phyloP scores from a whole-genome alignment of 2,888 invertebrate genomes.

The Cheilosia soror region DNA sequence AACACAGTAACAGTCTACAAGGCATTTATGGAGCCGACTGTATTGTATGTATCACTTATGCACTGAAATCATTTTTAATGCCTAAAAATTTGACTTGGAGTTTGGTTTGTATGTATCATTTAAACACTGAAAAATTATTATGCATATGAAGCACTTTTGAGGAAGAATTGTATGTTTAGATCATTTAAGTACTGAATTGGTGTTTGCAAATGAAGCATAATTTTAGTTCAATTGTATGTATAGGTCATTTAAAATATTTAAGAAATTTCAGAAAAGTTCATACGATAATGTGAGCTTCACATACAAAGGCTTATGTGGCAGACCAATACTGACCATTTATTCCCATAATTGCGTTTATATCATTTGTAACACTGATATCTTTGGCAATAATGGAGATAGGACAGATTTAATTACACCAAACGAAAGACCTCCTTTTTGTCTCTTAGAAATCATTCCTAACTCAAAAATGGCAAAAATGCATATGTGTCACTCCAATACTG shows the following conservation, averaged over 20 bases:
- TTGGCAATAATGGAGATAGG: constrained; percentile 10
- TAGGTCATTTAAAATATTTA: constrained; percentile 19
- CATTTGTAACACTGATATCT: constrained; percentile 21
- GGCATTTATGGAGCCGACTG: constrained; percentile 14
- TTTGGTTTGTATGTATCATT: constrained; percentile 19
- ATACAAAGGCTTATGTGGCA: constrained; percentile 21
- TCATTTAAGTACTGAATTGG: constrained; percentile 16
- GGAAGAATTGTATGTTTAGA: neutral
- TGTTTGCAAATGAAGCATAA: constrained; percentile 21
- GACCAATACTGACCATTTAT: constrained; percentile 21
- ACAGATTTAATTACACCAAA: constrained; percentile 19
- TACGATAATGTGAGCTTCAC: constrained; percentile 14
- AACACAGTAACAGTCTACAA: constrained; percentile 7
- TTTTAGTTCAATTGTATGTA: constrained; percentile 13
- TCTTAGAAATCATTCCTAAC: constrained; percentile 21
- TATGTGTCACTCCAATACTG: constrained; percentile 27
- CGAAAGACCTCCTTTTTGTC: constrained; percentile 23
- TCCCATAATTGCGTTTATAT: constrained; percentile 6
- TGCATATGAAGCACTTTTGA: constrained; percentile 30
- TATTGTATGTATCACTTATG: constrained; percentile 15
- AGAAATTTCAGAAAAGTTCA: constrained; percentile 5
- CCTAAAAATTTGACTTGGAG: constrained; percentile 16
- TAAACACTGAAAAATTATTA: constrained; percentile 26
- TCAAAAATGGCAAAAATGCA: constrained; percentile 33
- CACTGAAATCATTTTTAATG: constrained; percentile 26